Base-by-base conservation (phyloP, 2,113 vertebrate genomes). In the Todiramphus saurophagus region DNA sequence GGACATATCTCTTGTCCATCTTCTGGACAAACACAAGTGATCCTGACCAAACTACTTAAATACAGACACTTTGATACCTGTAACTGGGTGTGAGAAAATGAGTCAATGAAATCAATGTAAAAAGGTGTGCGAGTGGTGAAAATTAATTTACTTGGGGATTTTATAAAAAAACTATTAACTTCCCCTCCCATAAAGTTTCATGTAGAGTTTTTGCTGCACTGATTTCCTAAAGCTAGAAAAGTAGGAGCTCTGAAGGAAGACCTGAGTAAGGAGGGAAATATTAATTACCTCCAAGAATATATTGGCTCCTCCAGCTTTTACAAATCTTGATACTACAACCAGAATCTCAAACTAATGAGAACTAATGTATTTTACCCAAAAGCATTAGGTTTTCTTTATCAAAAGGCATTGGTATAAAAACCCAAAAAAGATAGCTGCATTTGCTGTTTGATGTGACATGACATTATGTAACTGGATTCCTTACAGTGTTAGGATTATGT, bases 51-150 rank as follows among this genome's bases (percentile, higher is more conserved):
- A 63, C 14, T 35, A 33, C 41, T 59, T 50, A 67, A 63, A 73
- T 72, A 16, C n/a, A 89, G 56, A 82, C 10, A 39, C 21, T 79
- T 51, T 9, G 23, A 58, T 37, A 4, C 10, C 44, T 63, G 13
- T 31, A 43, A 19, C 44, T 41, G 10, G 16, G 7, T 1, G 0
- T 48, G 41, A 92, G 33, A 88, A 82, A 30, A 21, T 0, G 0
- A 75, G 31, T 53, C 16, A 68, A 70, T 39, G 4, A 70, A 73
- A 88, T 39, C 21, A 75, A 35, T 5, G 10, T 58, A 9, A 70
- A 20, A 11, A 44, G 20, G 4, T 46, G 7, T 33, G n/a, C 11
- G 4, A 75, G 13, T 59, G 5, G 18, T 46, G 12, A 86, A 72
- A 91, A 89, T 43, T 41, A 63, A 56, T 76, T 74, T 70, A 53